Evolutionary conservation across 2,888 invertebrate genomes (phyloP).

Genomic region (Pherbina coryleti): DNA sequence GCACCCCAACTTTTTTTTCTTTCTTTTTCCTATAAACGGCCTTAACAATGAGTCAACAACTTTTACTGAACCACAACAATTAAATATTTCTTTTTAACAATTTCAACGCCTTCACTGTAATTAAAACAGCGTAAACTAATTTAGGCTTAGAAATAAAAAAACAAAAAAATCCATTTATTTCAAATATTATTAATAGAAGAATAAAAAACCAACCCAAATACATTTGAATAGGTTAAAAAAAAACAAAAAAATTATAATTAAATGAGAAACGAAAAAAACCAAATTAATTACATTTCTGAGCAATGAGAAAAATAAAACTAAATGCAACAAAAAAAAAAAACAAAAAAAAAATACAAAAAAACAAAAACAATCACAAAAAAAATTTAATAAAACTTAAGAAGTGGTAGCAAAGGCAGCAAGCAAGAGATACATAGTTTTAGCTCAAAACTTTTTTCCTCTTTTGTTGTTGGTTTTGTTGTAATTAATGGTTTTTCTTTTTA

Average conservation of each 20-base stretch:
- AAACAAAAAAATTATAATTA: not conserved
- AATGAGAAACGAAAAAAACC: too few relatives aligned
- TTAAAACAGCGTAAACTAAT: constrained; percentile 10
- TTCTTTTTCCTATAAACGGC: too few relatives aligned
- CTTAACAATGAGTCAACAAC: not conserved
- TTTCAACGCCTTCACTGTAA: constrained; percentile 25
- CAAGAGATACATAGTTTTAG: not conserved
- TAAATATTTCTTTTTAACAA: constrained; percentile 27
- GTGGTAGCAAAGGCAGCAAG: not conserved
- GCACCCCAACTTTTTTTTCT: too few relatives aligned
- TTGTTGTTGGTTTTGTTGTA: constrained; percentile 20
- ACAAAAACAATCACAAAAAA: too few relatives aligned
- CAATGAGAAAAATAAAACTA: too few relatives aligned
- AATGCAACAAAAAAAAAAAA: not conserved
- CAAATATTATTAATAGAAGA: constrained; percentile 6
- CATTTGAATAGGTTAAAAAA: not conserved
- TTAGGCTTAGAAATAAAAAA: not conserved
- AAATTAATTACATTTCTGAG: too few relatives aligned
- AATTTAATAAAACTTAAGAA: not conserved
- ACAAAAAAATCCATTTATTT: not conserved
- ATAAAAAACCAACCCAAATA: not conserved
- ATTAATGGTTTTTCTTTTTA: constrained; percentile 26
- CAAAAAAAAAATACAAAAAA: too few relatives aligned
- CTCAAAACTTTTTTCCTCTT: too few relatives aligned
- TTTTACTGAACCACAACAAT: constrained; percentile 16